phyloP scores from a whole-genome alignment of 53 echinoderm and acorn worm genomes.

The Holothuria leucospilota region DNA sequence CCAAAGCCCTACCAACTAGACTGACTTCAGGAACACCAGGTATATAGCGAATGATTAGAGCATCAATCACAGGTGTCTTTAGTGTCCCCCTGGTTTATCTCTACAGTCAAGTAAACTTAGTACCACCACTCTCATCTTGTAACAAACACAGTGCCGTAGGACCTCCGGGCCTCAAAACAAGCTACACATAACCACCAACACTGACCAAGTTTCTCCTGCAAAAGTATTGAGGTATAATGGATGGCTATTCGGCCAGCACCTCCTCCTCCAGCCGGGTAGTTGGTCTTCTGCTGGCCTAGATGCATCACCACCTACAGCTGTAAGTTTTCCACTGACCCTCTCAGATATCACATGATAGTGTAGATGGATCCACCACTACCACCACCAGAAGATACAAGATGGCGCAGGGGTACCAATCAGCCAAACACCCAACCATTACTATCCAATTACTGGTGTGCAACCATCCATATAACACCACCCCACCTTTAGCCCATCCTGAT shows the following conservation, averaged over 20 bases:
- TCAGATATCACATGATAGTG: slow-evolving; percentile 42
- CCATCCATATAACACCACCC: slow-evolving; percentile 72
- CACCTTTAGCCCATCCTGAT: slow-evolving; percentile 69
- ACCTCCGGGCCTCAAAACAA: slow-evolving; percentile 76
- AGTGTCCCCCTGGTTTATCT: slow-evolving; percentile 65
- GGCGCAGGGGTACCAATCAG: slow-evolving; percentile 59
- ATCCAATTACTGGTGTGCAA: slow-evolving; percentile 70
- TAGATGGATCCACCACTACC: slow-evolving; percentile 83
- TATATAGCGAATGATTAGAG: neutral
- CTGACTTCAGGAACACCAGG: slow-evolving; percentile 44
- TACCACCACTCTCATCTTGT: slow-evolving; percentile 38
- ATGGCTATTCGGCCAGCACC: slow-evolving; percentile 83
- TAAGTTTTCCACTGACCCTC: slow-evolving; percentile 65
- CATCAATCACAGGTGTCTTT: neutral
- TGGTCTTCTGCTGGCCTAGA: slow-evolving; percentile 46
- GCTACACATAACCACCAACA: slow-evolving; percentile 74
- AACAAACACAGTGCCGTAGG: slow-evolving; percentile 80
- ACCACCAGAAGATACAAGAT: slow-evolving; percentile 63
- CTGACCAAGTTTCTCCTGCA: slow-evolving; percentile 59
- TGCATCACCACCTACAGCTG: slow-evolving; percentile 3
- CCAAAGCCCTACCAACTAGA: slow-evolving; percentile 87
- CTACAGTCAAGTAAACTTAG: slow-evolving; percentile 51
- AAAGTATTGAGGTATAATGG: slow-evolving; percentile 68
- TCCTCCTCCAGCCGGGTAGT: slow-evolving; percentile 73
- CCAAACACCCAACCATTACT: slow-evolving; percentile 70